Evolutionary conservation across 2,113 vertebrate genomes (phyloP).

Genomic region (Notarius lentiginosus): DNA sequence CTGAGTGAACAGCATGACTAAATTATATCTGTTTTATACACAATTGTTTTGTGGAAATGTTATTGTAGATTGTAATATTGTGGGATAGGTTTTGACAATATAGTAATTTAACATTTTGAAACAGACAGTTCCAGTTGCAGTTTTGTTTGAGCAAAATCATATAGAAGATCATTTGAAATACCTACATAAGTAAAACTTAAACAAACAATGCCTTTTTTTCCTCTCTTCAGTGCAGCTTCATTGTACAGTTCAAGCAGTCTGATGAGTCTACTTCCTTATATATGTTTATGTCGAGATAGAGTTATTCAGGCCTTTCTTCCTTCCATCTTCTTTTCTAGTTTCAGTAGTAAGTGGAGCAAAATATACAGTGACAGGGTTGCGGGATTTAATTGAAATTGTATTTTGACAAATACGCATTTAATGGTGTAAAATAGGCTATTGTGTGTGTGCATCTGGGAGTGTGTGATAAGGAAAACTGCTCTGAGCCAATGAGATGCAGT

Average conservation of each 20-base stretch:
- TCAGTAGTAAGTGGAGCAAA: slow-evolving; percentile 58
- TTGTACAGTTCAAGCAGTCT: slow-evolving; percentile 42
- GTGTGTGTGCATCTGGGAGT: slow-evolving; percentile 71
- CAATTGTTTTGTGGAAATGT: neutral
- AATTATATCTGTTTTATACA: neutral
- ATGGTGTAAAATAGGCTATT: slow-evolving; percentile 76
- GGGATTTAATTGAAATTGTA: slow-evolving; percentile 77
- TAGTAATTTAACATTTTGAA: neutral
- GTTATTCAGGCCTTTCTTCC: slow-evolving; percentile 31
- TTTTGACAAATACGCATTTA: slow-evolving; percentile 80
- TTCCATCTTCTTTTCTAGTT: slow-evolving; percentile 35
- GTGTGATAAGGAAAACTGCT: slow-evolving; percentile 73
- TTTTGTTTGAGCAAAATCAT: neutral
- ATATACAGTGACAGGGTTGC: slow-evolving; percentile 56
- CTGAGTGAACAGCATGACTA: slow-evolving; percentile 17
- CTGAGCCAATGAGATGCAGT: slow-evolving; percentile 66
- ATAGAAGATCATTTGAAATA: slow-evolving; percentile 7
- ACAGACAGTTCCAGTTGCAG: neutral
- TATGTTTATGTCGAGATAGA: slow-evolving; percentile 36
- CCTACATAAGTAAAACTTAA: slow-evolving; percentile 1
- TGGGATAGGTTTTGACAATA: neutral
- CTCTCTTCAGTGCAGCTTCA: slow-evolving; percentile 6
- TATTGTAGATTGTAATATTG: neutral
- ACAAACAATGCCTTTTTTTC: neutral
- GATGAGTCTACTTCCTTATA: slow-evolving; percentile 10